Evolutionary conservation across 2,113 vertebrate genomes (phyloP).

Genomic region (Porphyrio hochstetteri): DNA sequence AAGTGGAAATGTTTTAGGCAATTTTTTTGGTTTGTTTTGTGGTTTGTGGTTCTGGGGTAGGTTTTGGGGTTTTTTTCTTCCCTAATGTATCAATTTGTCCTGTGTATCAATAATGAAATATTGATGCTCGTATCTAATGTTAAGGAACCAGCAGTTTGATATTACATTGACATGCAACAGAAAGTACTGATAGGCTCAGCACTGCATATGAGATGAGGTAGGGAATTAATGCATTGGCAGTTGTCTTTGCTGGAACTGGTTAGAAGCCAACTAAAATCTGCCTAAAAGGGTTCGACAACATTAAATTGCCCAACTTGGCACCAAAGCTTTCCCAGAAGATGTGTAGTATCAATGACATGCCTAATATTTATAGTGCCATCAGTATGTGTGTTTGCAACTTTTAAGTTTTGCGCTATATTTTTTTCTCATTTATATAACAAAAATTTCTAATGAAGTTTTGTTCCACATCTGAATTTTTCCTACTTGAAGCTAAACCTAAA

Average conservation of each 20-base stretch:
- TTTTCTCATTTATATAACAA: background rate
- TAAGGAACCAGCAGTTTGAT: constrained; percentile 58
- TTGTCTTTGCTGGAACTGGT: constrained; percentile 76
- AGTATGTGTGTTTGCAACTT: constrained; percentile 66
- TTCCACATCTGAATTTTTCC: background rate
- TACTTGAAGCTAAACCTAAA: background rate
- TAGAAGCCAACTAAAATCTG: constrained; percentile 78
- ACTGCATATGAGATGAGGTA: constrained; percentile 72
- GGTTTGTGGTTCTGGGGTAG: background rate
- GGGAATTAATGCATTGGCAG: constrained; percentile 74
- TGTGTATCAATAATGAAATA: constrained; percentile 58
- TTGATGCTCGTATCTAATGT: constrained; percentile 41
- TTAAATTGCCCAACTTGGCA: constrained; percentile 76
- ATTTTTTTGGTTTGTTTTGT: background rate
- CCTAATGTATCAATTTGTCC: constrained; percentile 22
- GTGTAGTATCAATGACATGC: constrained; percentile 69
- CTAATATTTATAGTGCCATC: constrained; percentile 73
- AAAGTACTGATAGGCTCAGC: constrained; percentile 65
- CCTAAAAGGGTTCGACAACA: constrained; percentile 77
- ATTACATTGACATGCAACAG: constrained; percentile 71
- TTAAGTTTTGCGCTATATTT: constrained; percentile 34
- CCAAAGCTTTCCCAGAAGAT: constrained; percentile 68
- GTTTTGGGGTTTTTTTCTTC: background rate
- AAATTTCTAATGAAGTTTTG: constrained; percentile 16
- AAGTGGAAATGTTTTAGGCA: constrained; percentile 61